phyloP scores from a whole-genome alignment of 2,113 vertebrate genomes.

The Sinocyclocheilus grahami region DNA sequence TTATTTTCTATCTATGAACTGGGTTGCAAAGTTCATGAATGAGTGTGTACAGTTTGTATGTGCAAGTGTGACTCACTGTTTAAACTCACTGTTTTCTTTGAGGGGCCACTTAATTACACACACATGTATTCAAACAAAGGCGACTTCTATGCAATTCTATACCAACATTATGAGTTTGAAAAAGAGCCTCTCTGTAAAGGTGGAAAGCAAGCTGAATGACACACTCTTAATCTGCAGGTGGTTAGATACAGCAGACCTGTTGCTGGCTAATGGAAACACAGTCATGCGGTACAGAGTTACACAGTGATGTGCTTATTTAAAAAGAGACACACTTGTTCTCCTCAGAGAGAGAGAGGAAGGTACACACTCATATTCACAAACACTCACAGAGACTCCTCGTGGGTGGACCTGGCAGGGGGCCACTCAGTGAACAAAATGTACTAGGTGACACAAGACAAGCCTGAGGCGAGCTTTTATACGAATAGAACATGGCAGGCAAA shows the following conservation, averaged over 20 bases:
- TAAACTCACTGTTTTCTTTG: background rate
- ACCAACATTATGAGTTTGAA: background rate
- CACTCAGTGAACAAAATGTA: constrained; percentile 5
- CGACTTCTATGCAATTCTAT: background rate
- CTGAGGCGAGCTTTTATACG: background rate
- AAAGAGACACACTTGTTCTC: background rate
- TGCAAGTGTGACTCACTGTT: background rate
- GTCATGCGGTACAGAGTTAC: background rate
- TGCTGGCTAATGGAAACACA: background rate
- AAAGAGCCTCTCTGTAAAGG: background rate
- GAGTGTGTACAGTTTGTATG: background rate
- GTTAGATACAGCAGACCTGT: background rate
- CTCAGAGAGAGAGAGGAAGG: background rate
- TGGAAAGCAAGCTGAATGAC: background rate
- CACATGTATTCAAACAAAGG: background rate
- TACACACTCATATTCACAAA: background rate
- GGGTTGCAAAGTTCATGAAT: background rate
- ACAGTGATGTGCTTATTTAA: background rate
- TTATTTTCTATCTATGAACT: background rate
- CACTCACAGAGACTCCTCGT: background rate
- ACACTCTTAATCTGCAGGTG: background rate
- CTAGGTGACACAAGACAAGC: constrained; percentile 19
- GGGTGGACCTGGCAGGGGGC: background rate
- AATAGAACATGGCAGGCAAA: constrained; percentile 25
- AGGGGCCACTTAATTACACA: background rate